Percentiles rank a stretch among this genome's conserved stretches.
phyloP scores from a whole-genome alignment of 2,797 vertebrate species.

The Sebastes flavidus region DNA sequence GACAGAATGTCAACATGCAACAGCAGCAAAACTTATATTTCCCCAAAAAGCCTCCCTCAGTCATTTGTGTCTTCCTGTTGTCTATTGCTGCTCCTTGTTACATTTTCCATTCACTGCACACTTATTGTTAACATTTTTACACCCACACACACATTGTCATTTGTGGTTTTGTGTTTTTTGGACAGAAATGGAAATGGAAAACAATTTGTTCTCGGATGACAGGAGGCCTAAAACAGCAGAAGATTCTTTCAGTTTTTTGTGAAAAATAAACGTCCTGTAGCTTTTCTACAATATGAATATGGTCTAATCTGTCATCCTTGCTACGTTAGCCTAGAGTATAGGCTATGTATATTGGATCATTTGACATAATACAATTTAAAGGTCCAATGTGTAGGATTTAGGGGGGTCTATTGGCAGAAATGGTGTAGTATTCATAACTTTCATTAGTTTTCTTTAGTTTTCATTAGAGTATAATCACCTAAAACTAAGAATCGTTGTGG shows the following conservation, averaged over 20 bases:
- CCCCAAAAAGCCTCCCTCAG: slow-evolving; percentile 9
- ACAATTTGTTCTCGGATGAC: slow-evolving; percentile 40
- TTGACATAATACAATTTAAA: background rate
- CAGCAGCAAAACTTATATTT: slow-evolving; percentile 21
- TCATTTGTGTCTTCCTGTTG: slow-evolving; percentile 9
- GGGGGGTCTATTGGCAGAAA: background rate
- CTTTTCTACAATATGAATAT: background rate
- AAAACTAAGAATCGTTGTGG: no score
- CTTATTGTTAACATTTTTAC: slow-evolving; percentile 33
- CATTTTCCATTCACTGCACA: slow-evolving; percentile 34
- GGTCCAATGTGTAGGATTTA: background rate
- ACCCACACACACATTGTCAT: slow-evolving; percentile 34
- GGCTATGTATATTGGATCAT: background rate
- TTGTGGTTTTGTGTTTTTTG: slow-evolving; percentile 23
- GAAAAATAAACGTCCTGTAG: background rate
- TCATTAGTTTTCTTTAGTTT: no score
- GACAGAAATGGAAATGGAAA: slow-evolving; percentile 37
- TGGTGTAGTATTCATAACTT: no score
- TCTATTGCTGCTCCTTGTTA: slow-evolving; percentile 2
- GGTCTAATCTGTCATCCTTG: background rate
- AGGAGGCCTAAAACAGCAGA: slow-evolving; percentile 9
- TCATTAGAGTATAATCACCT: no score
- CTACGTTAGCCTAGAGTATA: no score
- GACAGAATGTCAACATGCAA: slow-evolving; percentile 46
- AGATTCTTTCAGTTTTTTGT: background rate